A percentile compares a stretch with the other conserved stretches of the same genome.
Evolutionary conservation across 1,140 invertebrate species (phyloP).

Genomic region (Apis florea): DNA sequence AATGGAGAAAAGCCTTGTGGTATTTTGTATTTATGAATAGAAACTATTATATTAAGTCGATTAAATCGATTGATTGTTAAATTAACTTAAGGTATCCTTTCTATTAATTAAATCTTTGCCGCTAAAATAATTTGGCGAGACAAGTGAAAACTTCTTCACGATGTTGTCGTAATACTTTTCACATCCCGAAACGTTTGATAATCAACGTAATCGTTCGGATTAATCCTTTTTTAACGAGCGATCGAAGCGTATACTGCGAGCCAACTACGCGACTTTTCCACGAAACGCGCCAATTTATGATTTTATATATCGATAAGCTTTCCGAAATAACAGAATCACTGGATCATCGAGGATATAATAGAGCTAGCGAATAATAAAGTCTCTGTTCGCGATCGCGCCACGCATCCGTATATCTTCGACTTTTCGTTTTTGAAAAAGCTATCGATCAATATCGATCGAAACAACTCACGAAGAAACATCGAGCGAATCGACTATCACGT

Average conservation of each 20-base stretch:
- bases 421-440: too few species aligned
- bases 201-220: slow-evolving; percentile 39
- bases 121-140: slow-evolving; percentile 47
- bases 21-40: too few species aligned
- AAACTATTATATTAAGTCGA: too few species aligned
- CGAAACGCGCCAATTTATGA: slow-evolving; percentile 10
- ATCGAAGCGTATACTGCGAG: not conserved
- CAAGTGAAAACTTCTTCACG: slow-evolving; percentile 19
- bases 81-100: too few species aligned
- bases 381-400: not conserved
- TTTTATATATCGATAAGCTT: not conserved
- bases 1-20: too few species aligned
- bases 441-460: not conserved
- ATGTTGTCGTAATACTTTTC: slow-evolving; percentile 30
- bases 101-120: too few species aligned
- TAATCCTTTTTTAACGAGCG: slow-evolving; percentile 37
- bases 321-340: not conserved
- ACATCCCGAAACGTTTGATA: slow-evolving; percentile 22
- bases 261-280: slow-evolving; percentile 30
- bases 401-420: too few species aligned
- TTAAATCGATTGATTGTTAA: too few species aligned
- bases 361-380: not conserved
- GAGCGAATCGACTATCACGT: not conserved
- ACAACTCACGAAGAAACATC: not conserved
- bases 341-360: not conserved